Percentiles rank a stretch among this genome's conserved stretches.
phyloP scores from a whole-genome alignment of 2,888 invertebrate species.

The Oxytorus armatus region DNA sequence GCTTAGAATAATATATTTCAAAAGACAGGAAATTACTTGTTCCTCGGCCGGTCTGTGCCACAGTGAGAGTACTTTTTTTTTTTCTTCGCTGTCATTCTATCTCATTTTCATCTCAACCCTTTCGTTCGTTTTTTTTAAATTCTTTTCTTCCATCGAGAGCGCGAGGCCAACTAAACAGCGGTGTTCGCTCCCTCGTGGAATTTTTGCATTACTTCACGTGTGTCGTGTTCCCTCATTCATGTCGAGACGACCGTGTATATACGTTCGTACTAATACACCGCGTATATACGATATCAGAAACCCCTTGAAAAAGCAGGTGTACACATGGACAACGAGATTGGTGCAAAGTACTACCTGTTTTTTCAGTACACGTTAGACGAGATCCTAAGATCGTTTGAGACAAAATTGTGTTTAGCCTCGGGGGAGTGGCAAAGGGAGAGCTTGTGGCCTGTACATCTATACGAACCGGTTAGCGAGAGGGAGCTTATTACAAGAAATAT shows the following conservation, averaged over 20 bases:
- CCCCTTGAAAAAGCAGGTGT: slow-evolving; percentile 53
- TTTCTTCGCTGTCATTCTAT: background rate
- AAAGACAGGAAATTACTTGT: slow-evolving; percentile 20
- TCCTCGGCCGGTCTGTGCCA: background rate
- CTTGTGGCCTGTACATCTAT: background rate
- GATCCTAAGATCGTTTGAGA: slow-evolving; percentile 61
- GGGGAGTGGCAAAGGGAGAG: slow-evolving; percentile 4
- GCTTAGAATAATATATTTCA: background rate
- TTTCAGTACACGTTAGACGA: slow-evolving; percentile 39
- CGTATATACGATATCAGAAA: slow-evolving; percentile 27
- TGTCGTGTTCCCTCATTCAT: slow-evolving; percentile 48
- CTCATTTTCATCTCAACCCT: slow-evolving; percentile 31
- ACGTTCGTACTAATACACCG: background rate
- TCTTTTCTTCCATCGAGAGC: background rate
- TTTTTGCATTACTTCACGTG: slow-evolving; percentile 52
- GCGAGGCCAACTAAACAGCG: slow-evolving; percentile 40
- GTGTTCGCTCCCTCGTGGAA: slow-evolving; percentile 42
- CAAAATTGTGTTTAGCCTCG: slow-evolving; percentile 41
- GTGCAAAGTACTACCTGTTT: slow-evolving; percentile 28
- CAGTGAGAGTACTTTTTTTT: background rate
- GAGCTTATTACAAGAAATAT: slow-evolving; percentile 37
- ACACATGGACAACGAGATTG: slow-evolving; percentile 24
- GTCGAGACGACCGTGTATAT: slow-evolving; percentile 4
- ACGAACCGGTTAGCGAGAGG: slow-evolving; percentile 57
- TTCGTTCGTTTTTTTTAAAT: slow-evolving; percentile 6